Evolutionary conservation across 2,888 invertebrate genomes (phyloP).

Genomic region (Erebia palarica): DNA sequence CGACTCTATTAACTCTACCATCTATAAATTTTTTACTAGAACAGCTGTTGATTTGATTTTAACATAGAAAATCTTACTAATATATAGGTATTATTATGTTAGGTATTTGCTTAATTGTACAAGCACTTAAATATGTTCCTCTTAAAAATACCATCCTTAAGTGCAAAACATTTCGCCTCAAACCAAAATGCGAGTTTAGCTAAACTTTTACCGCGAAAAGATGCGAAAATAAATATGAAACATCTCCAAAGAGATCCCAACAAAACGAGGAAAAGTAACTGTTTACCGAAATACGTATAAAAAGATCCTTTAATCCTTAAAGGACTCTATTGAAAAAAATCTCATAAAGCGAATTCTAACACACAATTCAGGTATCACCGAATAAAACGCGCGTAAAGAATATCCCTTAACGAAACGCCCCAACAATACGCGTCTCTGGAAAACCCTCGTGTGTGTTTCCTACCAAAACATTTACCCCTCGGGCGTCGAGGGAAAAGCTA

Average conservation of each 20-base stretch:
- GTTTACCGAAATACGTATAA: slow-evolving; percentile 60
- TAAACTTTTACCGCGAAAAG: slow-evolving; percentile 28
- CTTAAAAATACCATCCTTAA: background rate
- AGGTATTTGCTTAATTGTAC: background rate
- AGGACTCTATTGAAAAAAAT: slow-evolving; percentile 67
- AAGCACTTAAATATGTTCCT: background rate
- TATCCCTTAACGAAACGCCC: slow-evolving; percentile 62
- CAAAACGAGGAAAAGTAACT: slow-evolving; percentile 57
- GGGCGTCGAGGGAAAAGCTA: slow-evolving; percentile 79
- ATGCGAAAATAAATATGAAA: slow-evolving; percentile 31
- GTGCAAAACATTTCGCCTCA: slow-evolving; percentile 15
- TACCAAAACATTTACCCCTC: slow-evolving; percentile 83
- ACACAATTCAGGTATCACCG: slow-evolving; percentile 79
- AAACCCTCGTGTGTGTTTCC: slow-evolving; percentile 81
- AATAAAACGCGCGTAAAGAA: slow-evolving; percentile 78
- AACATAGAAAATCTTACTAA: too few relatives aligned
- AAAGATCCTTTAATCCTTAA: slow-evolving; percentile 69
- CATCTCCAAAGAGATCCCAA: slow-evolving; percentile 45
- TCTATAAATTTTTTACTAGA: too few relatives aligned
- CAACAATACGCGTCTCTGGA: slow-evolving; percentile 75
- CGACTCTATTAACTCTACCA: too few relatives aligned
- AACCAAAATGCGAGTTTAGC: slow-evolving; percentile 26
- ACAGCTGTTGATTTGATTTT: too few relatives aligned
- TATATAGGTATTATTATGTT: too few relatives aligned
- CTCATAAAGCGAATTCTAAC: slow-evolving; percentile 79